These are phyloP conservation scores for Moxostoma hubbsi DNA, from an alignment of 2,797 vertebrate genomes.

Conservation along the genomic window DNA sequence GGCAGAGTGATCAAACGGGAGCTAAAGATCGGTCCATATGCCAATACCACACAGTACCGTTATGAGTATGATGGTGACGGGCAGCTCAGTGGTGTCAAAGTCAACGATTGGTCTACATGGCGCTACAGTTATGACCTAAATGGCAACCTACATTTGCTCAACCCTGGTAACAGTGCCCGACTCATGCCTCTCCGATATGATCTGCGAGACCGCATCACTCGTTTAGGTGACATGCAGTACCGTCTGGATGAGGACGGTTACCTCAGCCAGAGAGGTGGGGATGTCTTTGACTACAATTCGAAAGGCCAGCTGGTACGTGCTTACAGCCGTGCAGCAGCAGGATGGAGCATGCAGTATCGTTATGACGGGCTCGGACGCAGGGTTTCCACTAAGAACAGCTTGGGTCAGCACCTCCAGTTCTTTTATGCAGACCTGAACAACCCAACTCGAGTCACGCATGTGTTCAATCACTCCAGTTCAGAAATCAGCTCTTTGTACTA, in stretches of 20 bases:
- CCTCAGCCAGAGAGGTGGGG: conserved; percentile 90
- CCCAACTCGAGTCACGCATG: conserved; percentile 91
- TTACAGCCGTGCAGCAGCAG: conserved; percentile 89
- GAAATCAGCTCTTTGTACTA: conserved; percentile 98
- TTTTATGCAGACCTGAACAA: conserved; percentile 98
- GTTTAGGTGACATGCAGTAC: conserved; percentile 95
- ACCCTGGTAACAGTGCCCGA: conserved; percentile 92
- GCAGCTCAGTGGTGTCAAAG: conserved; percentile 92
- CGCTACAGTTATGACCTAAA: conserved; percentile 98
- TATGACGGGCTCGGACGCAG: conserved; percentile 94
- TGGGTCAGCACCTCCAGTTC: conserved; percentile 97
- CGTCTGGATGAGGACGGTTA: conserved; percentile 95
- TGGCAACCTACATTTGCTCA: conserved; percentile 94
- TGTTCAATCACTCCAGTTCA: conserved; percentile 98
- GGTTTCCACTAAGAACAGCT: conserved; percentile 93
- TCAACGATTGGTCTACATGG: conserved; percentile 97
- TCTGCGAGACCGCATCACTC: conserved; percentile 94
- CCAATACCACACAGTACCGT: conserved; percentile 98
- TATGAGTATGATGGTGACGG: conserved; percentile 98
- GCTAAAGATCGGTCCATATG: conserved; percentile 95
- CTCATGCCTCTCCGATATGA: conserved; percentile 95
- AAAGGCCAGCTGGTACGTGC: conserved; percentile 94
- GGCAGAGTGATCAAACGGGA: conserved; percentile 96
- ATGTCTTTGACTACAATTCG: conserved; percentile 98
- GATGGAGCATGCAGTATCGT: conserved; percentile 96